Base-by-base conservation (phyloP, 2,113 vertebrate species). In the Orcinus orca region DNA sequence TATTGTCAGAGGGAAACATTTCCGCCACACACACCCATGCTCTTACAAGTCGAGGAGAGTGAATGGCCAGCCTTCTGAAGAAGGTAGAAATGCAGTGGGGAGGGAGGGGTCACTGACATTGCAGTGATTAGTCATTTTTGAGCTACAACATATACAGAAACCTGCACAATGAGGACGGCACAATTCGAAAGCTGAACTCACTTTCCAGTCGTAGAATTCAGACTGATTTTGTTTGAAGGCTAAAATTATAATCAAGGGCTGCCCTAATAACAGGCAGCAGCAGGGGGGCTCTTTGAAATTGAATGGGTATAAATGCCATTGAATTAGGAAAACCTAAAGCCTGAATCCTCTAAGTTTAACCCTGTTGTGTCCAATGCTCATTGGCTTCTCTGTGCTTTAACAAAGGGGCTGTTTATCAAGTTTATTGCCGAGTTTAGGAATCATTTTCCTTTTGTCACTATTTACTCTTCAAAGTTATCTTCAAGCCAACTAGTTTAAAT, bases 241-340 rank as follows among this genome's bases (percentile, higher is more conserved):
- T 97, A 74, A 97, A 97, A 97, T 97, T 97, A 97, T 98, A 90
- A 97, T 96, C 97, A 77, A 2, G 1, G 77, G 80, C 96, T 81
- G 60, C 96, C 92, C 92, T 88, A 79, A 88, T 95, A 96, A 93
- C 63, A 73, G 88, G 92, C 87, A 77, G 77, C 77, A 55, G 77
- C 77, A 80, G 77, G 77, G 67, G 68, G 92, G 67, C 60, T 96
- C 79, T 89, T 93, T 68, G 90, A 84, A 90, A 95, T 11, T 81
- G 90, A 97, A 86, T 65, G 58, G 47, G 44, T 29, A 38, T 41
- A 85, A 96, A 83, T 41, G 93, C 83, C 58, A 58, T 38, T 77
- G 91, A 96, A 95, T 95, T 76, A 89, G 86, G 91, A 31, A 92
- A 94, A 65, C 31, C 73, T 10, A 74, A 82, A 82, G 60, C 63